Evolutionary conservation across 1,140 invertebrate genomes (phyloP).

Genomic region (Neomicropteryx cornuta): DNA sequence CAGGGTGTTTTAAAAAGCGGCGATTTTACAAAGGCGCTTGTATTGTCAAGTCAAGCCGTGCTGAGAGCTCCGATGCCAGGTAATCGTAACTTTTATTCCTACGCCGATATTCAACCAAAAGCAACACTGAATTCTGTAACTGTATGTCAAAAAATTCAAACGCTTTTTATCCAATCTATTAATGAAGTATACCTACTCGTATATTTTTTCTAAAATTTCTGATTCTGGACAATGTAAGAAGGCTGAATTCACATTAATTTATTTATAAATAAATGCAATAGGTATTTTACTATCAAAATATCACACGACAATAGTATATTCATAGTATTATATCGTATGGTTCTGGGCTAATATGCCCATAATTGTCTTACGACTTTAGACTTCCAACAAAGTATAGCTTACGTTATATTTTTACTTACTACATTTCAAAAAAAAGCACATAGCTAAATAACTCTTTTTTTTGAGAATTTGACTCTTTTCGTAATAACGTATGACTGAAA

Average conservation of each 20-base stretch:
- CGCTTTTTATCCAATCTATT: too few species aligned
- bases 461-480: not conserved
- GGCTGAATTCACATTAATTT: not conserved
- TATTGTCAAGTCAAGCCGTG: constrained; percentile 48
- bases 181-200: not conserved
- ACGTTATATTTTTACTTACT: not conserved
- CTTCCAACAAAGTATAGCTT: too few species aligned
- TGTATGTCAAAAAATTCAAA: too few species aligned
- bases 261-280: too few species aligned
- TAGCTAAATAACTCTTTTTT: not conserved
- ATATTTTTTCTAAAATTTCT: not conserved
- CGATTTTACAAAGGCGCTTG: constrained; percentile 41
- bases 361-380: not conserved
- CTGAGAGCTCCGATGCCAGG: constrained; percentile 46
- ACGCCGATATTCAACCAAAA: not conserved
- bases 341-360: too few species aligned
- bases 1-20: constrained; percentile 31
- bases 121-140: constrained; percentile 3
- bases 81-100: constrained; percentile 21
- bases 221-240: not conserved
- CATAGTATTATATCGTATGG: too few species aligned
- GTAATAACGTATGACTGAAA: not conserved
- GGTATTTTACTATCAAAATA: too few species aligned
- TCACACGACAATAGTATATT: too few species aligned
- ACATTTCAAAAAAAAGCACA: constrained; percentile 5